A percentile compares a stretch with the other conserved stretches of the same genome.
Evolutionary conservation across 2,113 vertebrate genomes (phyloP).

Genomic region (Neotoma lepida): DNA sequence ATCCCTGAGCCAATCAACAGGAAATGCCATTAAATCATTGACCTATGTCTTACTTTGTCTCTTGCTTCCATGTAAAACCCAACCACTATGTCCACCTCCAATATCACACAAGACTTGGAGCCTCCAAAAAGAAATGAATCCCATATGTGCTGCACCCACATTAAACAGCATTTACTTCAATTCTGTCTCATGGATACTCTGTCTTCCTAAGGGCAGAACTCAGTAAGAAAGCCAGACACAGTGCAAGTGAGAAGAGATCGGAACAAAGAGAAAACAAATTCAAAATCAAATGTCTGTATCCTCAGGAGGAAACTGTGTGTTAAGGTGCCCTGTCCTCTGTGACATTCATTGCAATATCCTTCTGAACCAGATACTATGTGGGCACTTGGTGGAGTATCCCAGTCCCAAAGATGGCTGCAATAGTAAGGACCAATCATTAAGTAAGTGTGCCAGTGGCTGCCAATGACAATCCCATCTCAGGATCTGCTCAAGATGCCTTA

Average conservation of each 20-base stretch:
- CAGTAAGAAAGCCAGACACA: neutral
- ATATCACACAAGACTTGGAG: neutral
- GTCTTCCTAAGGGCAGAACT: neutral
- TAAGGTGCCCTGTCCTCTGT: neutral
- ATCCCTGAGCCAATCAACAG: fast-evolving
- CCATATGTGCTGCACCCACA: no score
- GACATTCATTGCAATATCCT: neutral
- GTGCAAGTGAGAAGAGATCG: neutral
- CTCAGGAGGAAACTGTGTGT: neutral
- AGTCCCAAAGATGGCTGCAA: neutral
- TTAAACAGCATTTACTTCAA: neutral
- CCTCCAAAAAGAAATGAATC: no score
- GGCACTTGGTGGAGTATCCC: neutral
- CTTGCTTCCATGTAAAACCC: neutral
- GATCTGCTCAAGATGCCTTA: no score
- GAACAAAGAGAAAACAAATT: neutral
- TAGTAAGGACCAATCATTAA: neutral
- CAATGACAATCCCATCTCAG: no score
- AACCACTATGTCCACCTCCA: no score
- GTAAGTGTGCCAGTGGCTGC: neutral
- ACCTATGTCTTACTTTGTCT: neutral
- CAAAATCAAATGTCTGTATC: no score
- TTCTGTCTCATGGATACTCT: no score
- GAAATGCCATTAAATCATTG: neutral
- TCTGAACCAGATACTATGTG: no score